Evolutionary conservation across 92 coral and sea anemone species (phyloP).

Genomic region (Bergia sp.): DNA sequence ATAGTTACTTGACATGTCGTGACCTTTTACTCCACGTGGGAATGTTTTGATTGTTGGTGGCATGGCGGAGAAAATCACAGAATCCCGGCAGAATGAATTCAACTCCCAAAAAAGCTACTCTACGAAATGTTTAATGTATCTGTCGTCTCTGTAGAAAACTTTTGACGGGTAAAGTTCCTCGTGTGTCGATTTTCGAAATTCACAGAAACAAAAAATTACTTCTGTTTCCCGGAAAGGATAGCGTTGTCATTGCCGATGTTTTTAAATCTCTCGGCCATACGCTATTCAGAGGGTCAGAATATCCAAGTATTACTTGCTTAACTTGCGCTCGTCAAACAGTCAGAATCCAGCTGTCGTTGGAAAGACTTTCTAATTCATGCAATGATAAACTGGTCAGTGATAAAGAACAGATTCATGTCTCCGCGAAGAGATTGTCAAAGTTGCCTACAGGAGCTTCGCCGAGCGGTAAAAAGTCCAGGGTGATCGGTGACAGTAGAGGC

Average conservation of each 20-base stretch:
- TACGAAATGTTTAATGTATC: background rate
- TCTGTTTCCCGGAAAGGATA: slow-evolving; percentile 8
- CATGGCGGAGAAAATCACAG: background rate
- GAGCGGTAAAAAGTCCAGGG: slow-evolving; percentile 25
- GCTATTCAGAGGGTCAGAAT: slow-evolving; percentile 11
- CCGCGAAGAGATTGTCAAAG: background rate
- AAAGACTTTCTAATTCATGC: slow-evolving; percentile 2
- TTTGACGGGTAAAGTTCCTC: slow-evolving; percentile 1
- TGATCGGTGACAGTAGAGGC: slow-evolving; percentile 7
- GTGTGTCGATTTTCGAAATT: background rate
- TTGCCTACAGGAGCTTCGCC: slow-evolving; percentile 5
- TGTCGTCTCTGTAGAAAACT: background rate
- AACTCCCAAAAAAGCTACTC: background rate
- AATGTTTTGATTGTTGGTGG: background rate
- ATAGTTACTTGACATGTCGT: too few species aligned
- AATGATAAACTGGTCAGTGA: slow-evolving; percentile 23
- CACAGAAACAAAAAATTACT: background rate
- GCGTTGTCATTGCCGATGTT: slow-evolving; percentile 10
- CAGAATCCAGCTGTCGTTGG: slow-evolving; percentile 11
- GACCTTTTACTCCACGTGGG: background rate
- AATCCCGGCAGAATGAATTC: too few species aligned
- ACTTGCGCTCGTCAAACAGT: slow-evolving; percentile 12
- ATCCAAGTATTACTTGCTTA: slow-evolving; percentile 12
- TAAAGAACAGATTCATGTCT: background rate
- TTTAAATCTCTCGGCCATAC: slow-evolving; percentile 12